Base-by-base conservation (phyloP, 2,113 vertebrate species). In the Pteropus alecto region DNA sequence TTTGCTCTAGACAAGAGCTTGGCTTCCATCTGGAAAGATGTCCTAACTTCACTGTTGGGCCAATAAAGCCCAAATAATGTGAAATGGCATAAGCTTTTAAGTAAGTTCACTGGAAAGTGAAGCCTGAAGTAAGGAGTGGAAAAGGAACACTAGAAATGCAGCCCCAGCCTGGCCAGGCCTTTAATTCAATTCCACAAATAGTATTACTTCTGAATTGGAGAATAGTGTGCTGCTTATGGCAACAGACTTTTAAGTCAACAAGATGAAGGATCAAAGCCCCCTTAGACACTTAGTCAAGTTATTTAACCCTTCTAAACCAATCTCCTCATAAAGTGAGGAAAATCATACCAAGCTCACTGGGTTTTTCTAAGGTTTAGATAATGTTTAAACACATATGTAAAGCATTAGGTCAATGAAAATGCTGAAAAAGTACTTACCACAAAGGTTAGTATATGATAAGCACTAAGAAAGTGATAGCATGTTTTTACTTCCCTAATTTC, bases 41-140 rank as follows among this genome's bases (percentile, higher is more conserved):
- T 81, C 70, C 58, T 48, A 77, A 16, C 93, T 90, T 92, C 33
- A 21, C 54, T 5, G 30, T 65, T 56, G 78, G 43, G 24, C 13
- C 93, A 79, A 21, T 95, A 88, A 5, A 8, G 41, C 19, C 33
- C 35, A 4, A 38, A 33, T 83, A 82, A 81, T 87, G 24, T 87
- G 38, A 63, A 96, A 78, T 46, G 56, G 16, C 60, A 93, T 10
- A 60, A 58, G 78, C 79, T 95, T 83, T 96, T 88, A 73, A 97
- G 38, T 41, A 48, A 76, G 43, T 76, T 28, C 28, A 14, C 65
- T 60, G 81, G 24, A 60, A 30, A 70, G 41, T 16, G 15, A 60
- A 46, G 26, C 30, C 46, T 41, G 16, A 3, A 0, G 7, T 30
- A 22, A n/a, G 28, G 19, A 73, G 13, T 24, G 13, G 60, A 65